Conservation (phyloP, 2,888 invertebrate genomes). For the Odiellus spinosus region DNA sequence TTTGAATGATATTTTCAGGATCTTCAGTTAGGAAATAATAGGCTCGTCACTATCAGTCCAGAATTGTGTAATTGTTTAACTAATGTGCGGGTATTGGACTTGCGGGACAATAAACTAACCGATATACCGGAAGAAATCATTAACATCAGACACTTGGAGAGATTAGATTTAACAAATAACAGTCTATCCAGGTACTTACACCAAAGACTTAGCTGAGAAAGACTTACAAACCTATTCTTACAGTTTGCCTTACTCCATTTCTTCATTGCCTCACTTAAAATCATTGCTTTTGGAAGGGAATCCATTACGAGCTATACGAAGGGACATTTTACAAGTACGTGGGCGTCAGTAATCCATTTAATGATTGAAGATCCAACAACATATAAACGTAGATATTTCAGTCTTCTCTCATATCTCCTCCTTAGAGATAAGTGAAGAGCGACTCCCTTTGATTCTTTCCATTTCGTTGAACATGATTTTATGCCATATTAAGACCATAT, state of each 20-base stretch:
- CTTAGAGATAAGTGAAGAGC: too few relatives aligned
- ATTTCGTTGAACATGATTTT: too few relatives aligned
- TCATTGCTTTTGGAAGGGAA: constrained; percentile 73
- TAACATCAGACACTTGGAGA: constrained; percentile 52
- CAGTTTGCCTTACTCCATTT: constrained; percentile 50
- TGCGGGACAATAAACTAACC: constrained; percentile 63
- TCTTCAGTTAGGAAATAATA: constrained; percentile 12
- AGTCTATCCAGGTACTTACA: constrained; percentile 36
- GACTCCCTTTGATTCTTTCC: too few relatives aligned
- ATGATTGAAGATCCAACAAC: too few relatives aligned
- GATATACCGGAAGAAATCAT: constrained; percentile 61
- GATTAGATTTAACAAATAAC: constrained; percentile 73
- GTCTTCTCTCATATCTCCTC: too few relatives aligned
- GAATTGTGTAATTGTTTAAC: constrained; percentile 17
- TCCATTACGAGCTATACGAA: constrained; percentile 58
- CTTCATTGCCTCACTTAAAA: constrained; percentile 57
- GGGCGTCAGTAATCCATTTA: too few relatives aligned
- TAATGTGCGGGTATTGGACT: constrained; percentile 54
- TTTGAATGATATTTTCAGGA: constrained; percentile 11
- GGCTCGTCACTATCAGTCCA: constrained; percentile 3
- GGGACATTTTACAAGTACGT: constrained; percentile 53
- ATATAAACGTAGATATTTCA: too few relatives aligned
- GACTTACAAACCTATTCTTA: constrained; percentile 17
- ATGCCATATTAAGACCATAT: too few relatives aligned
- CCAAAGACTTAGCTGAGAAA: not conserved